Conservation (phyloP, 2,888 invertebrate species). For the Drosophila falleni region DNA sequence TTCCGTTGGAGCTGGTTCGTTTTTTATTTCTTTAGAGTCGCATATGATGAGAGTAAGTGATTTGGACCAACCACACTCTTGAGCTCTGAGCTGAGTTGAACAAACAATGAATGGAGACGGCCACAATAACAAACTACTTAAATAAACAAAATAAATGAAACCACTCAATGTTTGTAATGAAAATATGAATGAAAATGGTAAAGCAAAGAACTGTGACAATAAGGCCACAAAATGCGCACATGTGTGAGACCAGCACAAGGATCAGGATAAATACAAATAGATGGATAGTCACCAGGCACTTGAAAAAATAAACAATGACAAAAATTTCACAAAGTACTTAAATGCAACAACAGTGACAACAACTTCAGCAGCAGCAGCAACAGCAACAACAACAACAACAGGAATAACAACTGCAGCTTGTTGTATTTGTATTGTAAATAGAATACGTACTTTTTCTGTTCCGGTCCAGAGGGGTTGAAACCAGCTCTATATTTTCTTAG, state of each 20-base stretch:
- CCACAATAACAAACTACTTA: conserved; percentile 34
- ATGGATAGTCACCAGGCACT: conserved; percentile 46
- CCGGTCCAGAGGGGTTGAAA: conserved; percentile 54
- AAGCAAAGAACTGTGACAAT: conserved; percentile 41
- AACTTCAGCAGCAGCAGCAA: conserved; percentile 24
- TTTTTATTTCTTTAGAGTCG: background rate
- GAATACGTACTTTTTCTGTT: conserved; percentile 40
- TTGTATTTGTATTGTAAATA: conserved; percentile 49
- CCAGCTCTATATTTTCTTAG: conserved; percentile 61
- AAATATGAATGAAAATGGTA: conserved; percentile 57
- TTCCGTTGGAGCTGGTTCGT: conserved; percentile 61
- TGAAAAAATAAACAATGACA: conserved; percentile 78
- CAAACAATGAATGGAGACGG: conserved; percentile 35
- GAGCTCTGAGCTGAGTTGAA: conserved; percentile 8
- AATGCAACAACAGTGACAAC: conserved; percentile 59
- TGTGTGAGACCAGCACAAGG: conserved; percentile 41
- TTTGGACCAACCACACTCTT: conserved; percentile 64
- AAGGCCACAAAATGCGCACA: conserved; percentile 51
- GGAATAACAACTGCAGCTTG: conserved; percentile 72
- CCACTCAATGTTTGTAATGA: conserved; percentile 51
- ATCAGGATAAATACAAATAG: conserved; percentile 64
- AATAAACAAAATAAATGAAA: conserved; percentile 64
- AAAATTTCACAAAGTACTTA: conserved; percentile 76
- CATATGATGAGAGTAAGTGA: conserved; percentile 26
- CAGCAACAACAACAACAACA: conserved; percentile 9